Conservation (phyloP, 2,888 invertebrate species). For the Callimorpha dominula region DNA sequence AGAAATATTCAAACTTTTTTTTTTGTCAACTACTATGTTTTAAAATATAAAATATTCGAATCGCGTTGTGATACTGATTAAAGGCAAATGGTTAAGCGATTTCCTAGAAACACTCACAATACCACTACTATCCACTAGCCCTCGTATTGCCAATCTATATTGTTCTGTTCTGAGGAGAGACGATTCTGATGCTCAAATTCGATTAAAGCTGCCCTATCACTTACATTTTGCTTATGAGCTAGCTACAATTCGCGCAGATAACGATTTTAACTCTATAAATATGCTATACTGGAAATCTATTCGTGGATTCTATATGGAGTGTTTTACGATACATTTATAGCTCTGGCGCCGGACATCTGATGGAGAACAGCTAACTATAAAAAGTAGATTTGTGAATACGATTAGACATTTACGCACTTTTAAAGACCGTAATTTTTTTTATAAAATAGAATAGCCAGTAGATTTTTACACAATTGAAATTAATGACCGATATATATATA, state of each 20-base stretch:
- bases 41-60: no score
- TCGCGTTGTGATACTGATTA: no score
- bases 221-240: conserved; percentile 33
- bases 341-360: conserved; percentile 6
- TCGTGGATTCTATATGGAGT: conserved; percentile 18
- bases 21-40: no score
- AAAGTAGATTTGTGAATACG: conserved; percentile 7
- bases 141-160: not conserved
- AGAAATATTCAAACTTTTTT: no score
- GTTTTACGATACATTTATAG: conserved; percentile 22
- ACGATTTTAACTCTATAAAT: conserved; percentile 36
- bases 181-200: not conserved
- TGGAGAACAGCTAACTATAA: conserved; percentile 11
- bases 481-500: not conserved
- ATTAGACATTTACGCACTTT: conserved; percentile 9
- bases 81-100: not conserved
- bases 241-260: conserved; percentile 39
- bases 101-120: not conserved
- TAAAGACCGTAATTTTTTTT: conserved; percentile 7
- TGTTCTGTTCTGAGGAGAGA: not conserved
- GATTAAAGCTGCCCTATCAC: conserved; percentile 8
- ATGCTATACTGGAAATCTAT: conserved; percentile 36
- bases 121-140: not conserved
- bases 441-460: conserved; percentile 2
- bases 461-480: not conserved